phyloP scores from a whole-genome alignment of 2,113 vertebrate genomes.

The Rhinichthys klamathensis region DNA sequence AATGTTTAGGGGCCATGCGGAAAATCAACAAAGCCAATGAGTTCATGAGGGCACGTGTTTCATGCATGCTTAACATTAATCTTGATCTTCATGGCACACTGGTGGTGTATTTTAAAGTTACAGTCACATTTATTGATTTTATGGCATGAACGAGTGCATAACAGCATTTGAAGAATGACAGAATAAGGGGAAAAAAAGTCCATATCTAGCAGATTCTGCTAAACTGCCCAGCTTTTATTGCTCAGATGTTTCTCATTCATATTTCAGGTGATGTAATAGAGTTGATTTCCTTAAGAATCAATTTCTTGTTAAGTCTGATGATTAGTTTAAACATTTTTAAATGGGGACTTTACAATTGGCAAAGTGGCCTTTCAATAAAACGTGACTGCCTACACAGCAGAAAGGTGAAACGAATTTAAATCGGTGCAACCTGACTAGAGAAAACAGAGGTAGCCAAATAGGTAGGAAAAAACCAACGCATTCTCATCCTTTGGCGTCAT shows the following conservation, averaged over 20 bases:
- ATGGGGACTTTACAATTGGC: neutral
- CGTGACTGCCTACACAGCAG: too few species aligned
- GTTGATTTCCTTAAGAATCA: neutral
- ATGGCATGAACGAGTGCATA: neutral
- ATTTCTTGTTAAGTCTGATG: neutral
- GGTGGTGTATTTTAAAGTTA: neutral
- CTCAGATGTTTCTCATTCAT: neutral
- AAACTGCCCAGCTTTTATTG: neutral
- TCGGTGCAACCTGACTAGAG: too few species aligned
- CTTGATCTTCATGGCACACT: neutral
- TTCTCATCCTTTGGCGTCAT: too few species aligned
- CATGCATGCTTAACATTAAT: constrained; percentile 5
- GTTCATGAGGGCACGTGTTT: constrained; percentile 1
- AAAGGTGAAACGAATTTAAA: too few species aligned
- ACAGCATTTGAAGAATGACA: neutral
- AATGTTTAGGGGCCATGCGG: neutral
- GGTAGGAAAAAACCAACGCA: too few species aligned
- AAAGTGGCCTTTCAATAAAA: too few species aligned
- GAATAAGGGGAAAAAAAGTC: neutral
- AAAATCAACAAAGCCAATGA: constrained; percentile 36
- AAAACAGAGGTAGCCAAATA: too few species aligned
- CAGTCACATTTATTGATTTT: constrained; percentile 26
- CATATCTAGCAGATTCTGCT: neutral
- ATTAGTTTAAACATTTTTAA: neutral
- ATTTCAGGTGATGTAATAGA: neutral